A percentile compares a stretch with the other conserved stretches of the same genome.
Evolutionary conservation across 2,113 vertebrate genomes (phyloP).

Genomic region (Actenoides hombroni): DNA sequence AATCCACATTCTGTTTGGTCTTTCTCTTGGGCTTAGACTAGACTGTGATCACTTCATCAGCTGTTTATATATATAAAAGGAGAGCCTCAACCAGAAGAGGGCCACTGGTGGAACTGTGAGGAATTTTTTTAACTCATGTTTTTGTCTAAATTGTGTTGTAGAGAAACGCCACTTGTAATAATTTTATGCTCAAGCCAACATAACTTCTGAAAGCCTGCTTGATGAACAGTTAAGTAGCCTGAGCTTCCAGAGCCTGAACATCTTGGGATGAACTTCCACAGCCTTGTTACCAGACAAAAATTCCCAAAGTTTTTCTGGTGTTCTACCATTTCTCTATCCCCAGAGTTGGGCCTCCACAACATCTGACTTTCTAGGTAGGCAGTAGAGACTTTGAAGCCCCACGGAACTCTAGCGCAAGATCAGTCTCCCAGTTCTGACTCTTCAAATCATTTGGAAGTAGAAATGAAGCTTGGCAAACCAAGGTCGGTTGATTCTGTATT

Average conservation of each 20-base stretch:
- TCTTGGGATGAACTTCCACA: background rate
- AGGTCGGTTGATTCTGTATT: background rate
- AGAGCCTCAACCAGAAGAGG: background rate
- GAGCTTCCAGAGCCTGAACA: background rate
- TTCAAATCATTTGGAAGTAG: background rate
- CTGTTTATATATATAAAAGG: constrained; percentile 37
- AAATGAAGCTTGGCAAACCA: background rate
- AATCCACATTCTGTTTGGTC: background rate
- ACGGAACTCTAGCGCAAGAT: background rate
- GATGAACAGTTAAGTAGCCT: background rate
- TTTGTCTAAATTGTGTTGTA: background rate
- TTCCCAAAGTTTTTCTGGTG: background rate
- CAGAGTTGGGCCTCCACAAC: background rate
- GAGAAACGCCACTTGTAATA: background rate
- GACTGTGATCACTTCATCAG: constrained; percentile 56
- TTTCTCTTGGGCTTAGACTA: constrained; percentile 53
- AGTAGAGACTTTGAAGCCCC: background rate
- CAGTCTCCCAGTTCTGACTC: background rate
- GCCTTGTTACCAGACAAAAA: background rate
- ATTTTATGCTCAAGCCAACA: background rate
- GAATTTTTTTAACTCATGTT: rapidly evolving
- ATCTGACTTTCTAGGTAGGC: background rate
- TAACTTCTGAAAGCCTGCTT: background rate
- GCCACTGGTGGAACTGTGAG: background rate
- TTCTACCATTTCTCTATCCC: background rate